Evolutionary conservation across 1,140 invertebrate species (phyloP).

Genomic region (Bombus sibiricus): DNA sequence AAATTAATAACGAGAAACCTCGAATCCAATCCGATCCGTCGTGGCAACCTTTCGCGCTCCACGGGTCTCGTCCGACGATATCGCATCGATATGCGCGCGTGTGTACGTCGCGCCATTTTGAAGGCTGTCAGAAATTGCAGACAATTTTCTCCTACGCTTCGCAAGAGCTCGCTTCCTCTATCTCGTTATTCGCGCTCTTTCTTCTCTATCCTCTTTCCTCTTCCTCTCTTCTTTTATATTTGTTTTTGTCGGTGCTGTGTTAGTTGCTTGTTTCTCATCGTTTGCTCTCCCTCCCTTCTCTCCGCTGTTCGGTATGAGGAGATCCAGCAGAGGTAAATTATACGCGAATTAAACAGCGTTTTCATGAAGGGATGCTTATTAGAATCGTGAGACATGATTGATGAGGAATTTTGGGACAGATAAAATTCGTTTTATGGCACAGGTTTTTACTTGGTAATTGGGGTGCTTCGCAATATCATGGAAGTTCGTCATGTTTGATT

Average conservation of each 20-base stretch:
- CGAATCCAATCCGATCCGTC: slow-evolving; percentile 78
- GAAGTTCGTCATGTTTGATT: not conserved
- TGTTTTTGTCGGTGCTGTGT: slow-evolving; percentile 8
- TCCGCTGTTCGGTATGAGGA: not conserved
- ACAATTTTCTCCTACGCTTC: slow-evolving; percentile 44
- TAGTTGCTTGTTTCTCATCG: slow-evolving; percentile 19
- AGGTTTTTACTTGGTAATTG: not conserved
- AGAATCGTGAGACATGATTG: not conserved
- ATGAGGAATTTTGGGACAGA: not conserved
- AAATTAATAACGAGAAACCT: slow-evolving; percentile 83
- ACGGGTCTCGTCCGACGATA: slow-evolving; percentile 49
- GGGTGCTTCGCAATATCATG: not conserved
- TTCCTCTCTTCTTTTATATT: not conserved
- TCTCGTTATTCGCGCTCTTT: slow-evolving; percentile 4
- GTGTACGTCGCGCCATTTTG: slow-evolving; percentile 60
- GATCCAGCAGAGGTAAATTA: not conserved
- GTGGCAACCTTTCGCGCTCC: slow-evolving; percentile 68
- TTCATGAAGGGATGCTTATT: not conserved
- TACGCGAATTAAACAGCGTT: slow-evolving; percentile 1
- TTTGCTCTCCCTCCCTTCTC: not conserved
- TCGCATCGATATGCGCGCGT: slow-evolving; percentile 54
- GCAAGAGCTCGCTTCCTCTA: not conserved
- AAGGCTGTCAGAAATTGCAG: slow-evolving; percentile 57
- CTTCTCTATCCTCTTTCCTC: not conserved
- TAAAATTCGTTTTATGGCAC: not conserved